phyloP scores from a whole-genome alignment of 2,888 invertebrate genomes.

The Phrixothrix hirtus region DNA sequence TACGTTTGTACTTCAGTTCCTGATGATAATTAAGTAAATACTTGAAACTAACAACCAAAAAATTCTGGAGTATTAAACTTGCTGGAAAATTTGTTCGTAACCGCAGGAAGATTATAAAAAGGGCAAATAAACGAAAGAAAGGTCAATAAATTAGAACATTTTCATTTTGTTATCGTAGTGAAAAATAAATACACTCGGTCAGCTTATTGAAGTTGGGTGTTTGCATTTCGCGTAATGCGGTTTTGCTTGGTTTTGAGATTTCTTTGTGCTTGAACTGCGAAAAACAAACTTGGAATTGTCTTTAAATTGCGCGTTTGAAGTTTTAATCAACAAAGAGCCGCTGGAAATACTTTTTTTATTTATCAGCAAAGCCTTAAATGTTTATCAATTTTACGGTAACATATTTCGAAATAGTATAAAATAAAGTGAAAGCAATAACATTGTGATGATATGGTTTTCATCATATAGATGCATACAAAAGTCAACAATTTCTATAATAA shows the following conservation, averaged over 20 bases:
- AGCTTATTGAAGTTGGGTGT: neutral
- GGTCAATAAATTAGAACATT: neutral
- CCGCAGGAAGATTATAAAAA: neutral
- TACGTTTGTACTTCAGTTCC: no score
- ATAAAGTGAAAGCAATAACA: no score
- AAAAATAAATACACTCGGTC: neutral
- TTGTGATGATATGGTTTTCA: no score
- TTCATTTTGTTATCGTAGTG: neutral
- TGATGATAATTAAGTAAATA: no score
- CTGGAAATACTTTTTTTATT: no score
- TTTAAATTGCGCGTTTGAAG: constrained; percentile 17
- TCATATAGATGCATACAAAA: no score
- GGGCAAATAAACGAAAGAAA: neutral
- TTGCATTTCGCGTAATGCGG: constrained; percentile 5
- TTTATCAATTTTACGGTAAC: no score
- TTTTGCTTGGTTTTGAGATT: constrained; percentile 19
- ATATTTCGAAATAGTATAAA: no score
- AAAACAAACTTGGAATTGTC: constrained; percentile 23
- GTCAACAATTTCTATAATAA: no score
- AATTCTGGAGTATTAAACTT: no score
- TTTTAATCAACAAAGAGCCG: constrained; percentile 7
- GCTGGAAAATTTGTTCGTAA: neutral
- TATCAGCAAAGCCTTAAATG: no score
- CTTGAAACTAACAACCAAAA: no score
- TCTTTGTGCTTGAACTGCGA: constrained; percentile 13